Evolutionary conservation across 2,888 invertebrate species (phyloP).

Genomic region (Caenorhabditis zanzibari): DNA sequence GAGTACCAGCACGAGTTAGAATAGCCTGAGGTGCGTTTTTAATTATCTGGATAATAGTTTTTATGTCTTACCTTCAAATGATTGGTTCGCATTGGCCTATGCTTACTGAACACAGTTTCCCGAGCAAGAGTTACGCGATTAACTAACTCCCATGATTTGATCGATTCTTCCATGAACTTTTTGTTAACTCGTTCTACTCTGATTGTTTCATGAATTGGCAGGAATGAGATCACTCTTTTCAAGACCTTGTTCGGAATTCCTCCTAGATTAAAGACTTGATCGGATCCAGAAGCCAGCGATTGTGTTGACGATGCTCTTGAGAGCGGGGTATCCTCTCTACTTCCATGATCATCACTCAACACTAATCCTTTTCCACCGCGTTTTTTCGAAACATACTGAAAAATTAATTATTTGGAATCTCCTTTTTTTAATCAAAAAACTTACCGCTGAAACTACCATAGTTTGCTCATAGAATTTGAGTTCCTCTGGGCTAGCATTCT

Average conservation of each 20-base stretch:
- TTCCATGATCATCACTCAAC: constrained; percentile 67
- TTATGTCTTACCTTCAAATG: constrained; percentile 70
- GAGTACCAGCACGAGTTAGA: constrained; percentile 65
- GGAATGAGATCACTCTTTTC: constrained; percentile 75
- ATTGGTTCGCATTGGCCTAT: constrained; percentile 76
- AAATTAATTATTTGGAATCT: neutral
- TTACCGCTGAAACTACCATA: constrained; percentile 78
- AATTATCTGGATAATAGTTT: too few relatives aligned
- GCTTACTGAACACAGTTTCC: constrained; percentile 75
- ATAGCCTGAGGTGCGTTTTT: constrained; percentile 67
- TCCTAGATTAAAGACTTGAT: constrained; percentile 71
- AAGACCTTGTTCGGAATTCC: constrained; percentile 75
- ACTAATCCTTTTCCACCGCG: constrained; percentile 76
- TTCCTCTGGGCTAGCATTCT: constrained; percentile 78
- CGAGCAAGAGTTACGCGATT: constrained; percentile 70
- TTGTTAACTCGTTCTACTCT: constrained; percentile 82
- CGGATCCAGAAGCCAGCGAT: constrained; percentile 73
- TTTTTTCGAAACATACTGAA: constrained; percentile 71
- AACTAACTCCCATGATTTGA: constrained; percentile 79
- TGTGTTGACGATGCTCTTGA: constrained; percentile 79
- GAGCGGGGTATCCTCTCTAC: constrained; percentile 63
- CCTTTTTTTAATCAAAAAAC: neutral
- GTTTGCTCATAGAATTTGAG: constrained; percentile 82
- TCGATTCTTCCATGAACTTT: constrained; percentile 80
- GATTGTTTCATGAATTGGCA: constrained; percentile 79